These are phyloP conservation scores for Zygaena filipendulae DNA, from an alignment of 2,888 invertebrate genomes.

Conservation along the genomic window DNA sequence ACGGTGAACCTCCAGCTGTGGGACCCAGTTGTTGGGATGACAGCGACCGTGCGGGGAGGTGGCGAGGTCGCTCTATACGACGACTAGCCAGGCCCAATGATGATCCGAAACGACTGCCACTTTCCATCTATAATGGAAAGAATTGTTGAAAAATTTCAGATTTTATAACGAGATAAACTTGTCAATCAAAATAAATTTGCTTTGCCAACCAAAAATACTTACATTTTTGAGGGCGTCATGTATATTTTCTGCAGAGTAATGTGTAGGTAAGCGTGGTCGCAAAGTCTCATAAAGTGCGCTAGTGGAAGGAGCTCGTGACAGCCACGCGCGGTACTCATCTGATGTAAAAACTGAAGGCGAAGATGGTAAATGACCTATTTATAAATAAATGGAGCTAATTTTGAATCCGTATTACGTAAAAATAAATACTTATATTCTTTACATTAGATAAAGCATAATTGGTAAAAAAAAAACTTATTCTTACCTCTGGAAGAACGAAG, in stretches of 20 bases:
- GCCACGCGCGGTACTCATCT: conserved; percentile 94
- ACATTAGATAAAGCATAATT: too few relatives aligned
- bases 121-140: conserved; percentile 48
- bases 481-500: conserved; percentile 63
- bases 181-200: too few relatives aligned
- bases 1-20: conserved; percentile 72
- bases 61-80: conserved; percentile 60
- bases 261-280: conserved; percentile 79
- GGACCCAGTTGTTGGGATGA: conserved; percentile 77
- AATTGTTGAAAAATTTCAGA: neutral
- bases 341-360: conserved; percentile 81
- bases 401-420: neutral
- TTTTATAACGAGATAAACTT: neutral
- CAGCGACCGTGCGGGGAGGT: conserved; percentile 79
- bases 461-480: too few relatives aligned
- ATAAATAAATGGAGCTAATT: too few relatives aligned
- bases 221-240: conserved; percentile 88
- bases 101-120: conserved; percentile 71
- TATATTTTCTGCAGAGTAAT: conserved; percentile 92
- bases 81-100: conserved; percentile 64
- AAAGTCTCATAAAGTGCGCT: conserved; percentile 94
- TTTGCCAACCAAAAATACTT: too few relatives aligned
- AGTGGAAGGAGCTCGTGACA: conserved; percentile 89
- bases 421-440: too few relatives aligned
- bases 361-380: conserved; percentile 55